Conservation (phyloP, 1,140 invertebrate species). For the Hycleus cichorii region DNA sequence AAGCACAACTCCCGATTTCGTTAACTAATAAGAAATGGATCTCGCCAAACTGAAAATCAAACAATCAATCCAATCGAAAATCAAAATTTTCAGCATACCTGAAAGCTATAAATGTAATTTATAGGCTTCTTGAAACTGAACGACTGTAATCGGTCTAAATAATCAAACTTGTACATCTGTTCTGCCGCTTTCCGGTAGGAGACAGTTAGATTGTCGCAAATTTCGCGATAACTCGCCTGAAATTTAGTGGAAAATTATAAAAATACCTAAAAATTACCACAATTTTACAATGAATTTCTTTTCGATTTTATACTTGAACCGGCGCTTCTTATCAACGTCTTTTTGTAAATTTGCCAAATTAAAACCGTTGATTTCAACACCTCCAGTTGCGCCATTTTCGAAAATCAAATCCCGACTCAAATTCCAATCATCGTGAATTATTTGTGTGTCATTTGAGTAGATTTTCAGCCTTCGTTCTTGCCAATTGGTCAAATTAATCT, state of each 20-base stretch:
- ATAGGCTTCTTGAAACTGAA: slow-evolving; percentile 35
- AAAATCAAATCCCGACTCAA: slow-evolving; percentile 37
- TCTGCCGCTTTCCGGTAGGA: slow-evolving; percentile 29
- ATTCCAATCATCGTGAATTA: slow-evolving; percentile 36
- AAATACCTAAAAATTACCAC: background rate
- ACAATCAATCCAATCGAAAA: background rate
- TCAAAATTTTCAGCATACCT: slow-evolving; percentile 7
- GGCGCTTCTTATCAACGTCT: slow-evolving; percentile 22
- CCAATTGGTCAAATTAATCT: slow-evolving; percentile 36
- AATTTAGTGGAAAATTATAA: slow-evolving; percentile 12
- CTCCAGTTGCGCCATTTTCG: slow-evolving; percentile 29
- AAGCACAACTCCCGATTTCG: slow-evolving; percentile 33
- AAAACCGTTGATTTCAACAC: slow-evolving; percentile 31
- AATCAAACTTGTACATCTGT: slow-evolving; percentile 43
- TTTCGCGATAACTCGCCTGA: slow-evolving; percentile 30
- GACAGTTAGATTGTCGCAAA: slow-evolving; percentile 34
- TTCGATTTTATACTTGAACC: slow-evolving; percentile 24
- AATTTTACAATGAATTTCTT: background rate
- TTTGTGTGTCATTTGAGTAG: slow-evolving; percentile 24
- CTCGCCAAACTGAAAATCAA: slow-evolving; percentile 6
- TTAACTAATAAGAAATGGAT: slow-evolving; percentile 41
- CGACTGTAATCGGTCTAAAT: slow-evolving; percentile 40
- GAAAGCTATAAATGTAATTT: slow-evolving; percentile 36
- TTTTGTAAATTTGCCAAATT: slow-evolving; percentile 30
- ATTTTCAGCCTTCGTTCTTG: slow-evolving; percentile 26